Conservation (phyloP, 2,888 invertebrate genomes). For the Brenthis hecate region DNA sequence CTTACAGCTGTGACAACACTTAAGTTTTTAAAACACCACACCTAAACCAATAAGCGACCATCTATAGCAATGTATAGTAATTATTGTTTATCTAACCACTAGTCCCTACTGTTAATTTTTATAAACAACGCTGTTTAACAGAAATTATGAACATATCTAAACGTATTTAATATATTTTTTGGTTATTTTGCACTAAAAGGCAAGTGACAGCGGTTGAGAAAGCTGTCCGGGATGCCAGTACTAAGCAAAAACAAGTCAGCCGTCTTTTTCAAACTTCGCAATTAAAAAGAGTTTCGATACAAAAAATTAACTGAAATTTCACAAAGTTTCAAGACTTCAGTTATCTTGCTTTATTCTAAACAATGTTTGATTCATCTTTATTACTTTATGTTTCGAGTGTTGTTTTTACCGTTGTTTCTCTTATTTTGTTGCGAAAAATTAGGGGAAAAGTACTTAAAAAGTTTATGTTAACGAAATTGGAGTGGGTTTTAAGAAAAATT, state of each 20-base stretch:
- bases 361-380: constrained; percentile 25
- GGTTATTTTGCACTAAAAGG: neutral
- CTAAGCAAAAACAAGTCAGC: constrained; percentile 7
- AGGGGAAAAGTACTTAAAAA: neutral
- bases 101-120: too few species aligned
- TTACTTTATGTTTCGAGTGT: neutral
- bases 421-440: constrained; percentile 8
- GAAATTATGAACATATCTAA: too few species aligned
- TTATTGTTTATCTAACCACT: too few species aligned
- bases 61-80: constrained; percentile 1
- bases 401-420: neutral
- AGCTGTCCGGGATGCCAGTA: neutral
- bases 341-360: constrained; percentile 21
- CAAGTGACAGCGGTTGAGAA: constrained; percentile 11
- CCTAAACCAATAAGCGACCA: neutral
- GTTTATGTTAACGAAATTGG: too few species aligned
- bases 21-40: neutral
- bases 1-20: neutral
- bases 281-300: constrained; percentile 29
- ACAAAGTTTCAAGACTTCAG: constrained; percentile 24
- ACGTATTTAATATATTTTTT: too few species aligned
- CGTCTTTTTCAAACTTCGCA: constrained; percentile 17
- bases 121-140: too few species aligned
- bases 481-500: too few species aligned
- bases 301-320: constrained; percentile 27